Percentiles rank a stretch among this genome's conserved stretches.
phyloP scores from a whole-genome alignment of 2,113 vertebrate species.

The Ardeotis arabs region DNA sequence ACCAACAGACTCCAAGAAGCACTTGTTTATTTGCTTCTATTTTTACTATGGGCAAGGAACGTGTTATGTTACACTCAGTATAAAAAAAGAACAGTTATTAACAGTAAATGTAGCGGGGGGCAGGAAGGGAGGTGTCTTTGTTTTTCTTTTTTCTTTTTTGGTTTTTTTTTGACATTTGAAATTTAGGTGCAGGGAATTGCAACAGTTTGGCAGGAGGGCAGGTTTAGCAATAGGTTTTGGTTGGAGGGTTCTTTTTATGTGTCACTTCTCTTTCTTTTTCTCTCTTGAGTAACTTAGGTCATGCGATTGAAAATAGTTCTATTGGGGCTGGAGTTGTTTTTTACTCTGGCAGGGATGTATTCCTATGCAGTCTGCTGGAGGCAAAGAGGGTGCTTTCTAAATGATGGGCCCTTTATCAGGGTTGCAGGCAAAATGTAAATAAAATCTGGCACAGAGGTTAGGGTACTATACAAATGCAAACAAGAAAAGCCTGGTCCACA shows the following conservation, averaged over 20 bases:
- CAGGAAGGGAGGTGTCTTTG: neutral
- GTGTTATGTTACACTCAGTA: neutral
- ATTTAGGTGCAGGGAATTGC: neutral
- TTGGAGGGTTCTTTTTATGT: neutral
- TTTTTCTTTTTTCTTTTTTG: too few relatives aligned
- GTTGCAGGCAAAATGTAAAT: neutral
- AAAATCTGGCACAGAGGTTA: neutral
- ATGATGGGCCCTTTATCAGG: neutral
- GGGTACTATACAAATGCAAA: neutral
- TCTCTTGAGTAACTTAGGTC: neutral
- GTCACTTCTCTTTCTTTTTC: neutral
- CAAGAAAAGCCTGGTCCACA: neutral
- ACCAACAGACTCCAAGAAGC: neutral
- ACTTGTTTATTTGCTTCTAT: neutral
- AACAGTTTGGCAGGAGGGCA: neutral
- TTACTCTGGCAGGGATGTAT: neutral
- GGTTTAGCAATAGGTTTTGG: neutral
- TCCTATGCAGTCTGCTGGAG: neutral
- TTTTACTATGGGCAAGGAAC: neutral
- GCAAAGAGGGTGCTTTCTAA: neutral
- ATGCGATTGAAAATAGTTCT: neutral
- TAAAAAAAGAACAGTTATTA: neutral
- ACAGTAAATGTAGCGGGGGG: accelerated
- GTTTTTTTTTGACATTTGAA: neutral
- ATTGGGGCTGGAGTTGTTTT: accelerated